Conservation (phyloP, 2,888 invertebrate genomes). For the Herminia tarsipennalis region DNA sequence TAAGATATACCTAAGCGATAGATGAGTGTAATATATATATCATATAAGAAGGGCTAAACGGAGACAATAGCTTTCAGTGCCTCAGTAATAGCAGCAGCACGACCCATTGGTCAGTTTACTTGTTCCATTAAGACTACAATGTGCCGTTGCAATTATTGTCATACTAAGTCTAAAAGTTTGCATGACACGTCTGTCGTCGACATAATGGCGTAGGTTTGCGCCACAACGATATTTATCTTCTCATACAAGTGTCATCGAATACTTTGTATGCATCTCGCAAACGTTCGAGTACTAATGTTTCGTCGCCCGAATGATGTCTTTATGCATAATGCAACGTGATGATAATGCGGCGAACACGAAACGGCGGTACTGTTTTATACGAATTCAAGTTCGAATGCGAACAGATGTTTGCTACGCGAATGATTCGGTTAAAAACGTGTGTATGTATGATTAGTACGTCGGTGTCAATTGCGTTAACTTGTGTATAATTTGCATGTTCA, state of each 20-base stretch:
- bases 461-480: conserved; percentile 10
- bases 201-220: conserved; percentile 18
- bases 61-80: too few species aligned
- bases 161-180: not conserved
- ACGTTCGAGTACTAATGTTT: conserved; percentile 71
- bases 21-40: too few species aligned
- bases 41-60: too few species aligned
- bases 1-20: too few species aligned
- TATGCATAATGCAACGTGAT: conserved; percentile 71
- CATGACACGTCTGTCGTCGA: not conserved
- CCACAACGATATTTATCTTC: conserved; percentile 35
- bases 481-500: conserved; percentile 13
- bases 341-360: conserved; percentile 63
- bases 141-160: not conserved
- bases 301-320: conserved; percentile 64
- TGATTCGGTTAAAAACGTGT: conserved; percentile 14
- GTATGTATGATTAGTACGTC: conserved; percentile 13
- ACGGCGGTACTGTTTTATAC: conserved; percentile 32
- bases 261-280: conserved; percentile 64
- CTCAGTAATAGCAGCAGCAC: too few species aligned
- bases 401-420: conserved; percentile 9
- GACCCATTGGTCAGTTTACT: too few species aligned
- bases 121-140: not conserved
- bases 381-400: conserved; percentile 16
- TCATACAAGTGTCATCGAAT: conserved; percentile 32